phyloP scores from a whole-genome alignment of 2,797 vertebrate genomes.

The Scolopax rusticola region DNA sequence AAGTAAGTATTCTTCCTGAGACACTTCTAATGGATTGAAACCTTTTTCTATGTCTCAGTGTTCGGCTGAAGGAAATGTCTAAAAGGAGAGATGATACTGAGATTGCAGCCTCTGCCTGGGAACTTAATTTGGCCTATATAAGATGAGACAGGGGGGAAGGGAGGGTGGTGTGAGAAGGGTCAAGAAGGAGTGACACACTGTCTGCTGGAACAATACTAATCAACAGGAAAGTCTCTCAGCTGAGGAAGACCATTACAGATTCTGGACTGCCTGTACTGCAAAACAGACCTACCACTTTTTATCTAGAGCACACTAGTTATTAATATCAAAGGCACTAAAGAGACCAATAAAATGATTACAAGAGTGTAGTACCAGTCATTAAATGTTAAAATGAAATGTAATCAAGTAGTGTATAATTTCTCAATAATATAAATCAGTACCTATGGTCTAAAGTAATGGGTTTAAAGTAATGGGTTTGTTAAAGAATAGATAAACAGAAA shows the following conservation, averaged over 20 bases:
- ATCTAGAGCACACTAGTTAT: not conserved
- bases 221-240: not conserved
- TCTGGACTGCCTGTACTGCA: not conserved
- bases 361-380: not conserved
- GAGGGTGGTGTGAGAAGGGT: not conserved
- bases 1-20: not conserved
- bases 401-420: not conserved
- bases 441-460: not conserved
- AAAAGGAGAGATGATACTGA: not conserved
- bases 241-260: not conserved
- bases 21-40: not conserved
- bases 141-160: not conserved
- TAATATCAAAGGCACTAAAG: not conserved
- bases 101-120: not conserved
- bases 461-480: not conserved
- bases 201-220: not conserved
- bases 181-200: not conserved
- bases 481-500: not conserved
- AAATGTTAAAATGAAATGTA: not conserved
- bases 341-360: not conserved
- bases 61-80: not conserved
- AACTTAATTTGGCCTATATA: not conserved
- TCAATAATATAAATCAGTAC: not conserved
- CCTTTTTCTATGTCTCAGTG: not conserved
- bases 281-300: not conserved